Evolutionary conservation across 2,797 vertebrate species (phyloP).

Genomic region (Pipistrellus kuhlii): DNA sequence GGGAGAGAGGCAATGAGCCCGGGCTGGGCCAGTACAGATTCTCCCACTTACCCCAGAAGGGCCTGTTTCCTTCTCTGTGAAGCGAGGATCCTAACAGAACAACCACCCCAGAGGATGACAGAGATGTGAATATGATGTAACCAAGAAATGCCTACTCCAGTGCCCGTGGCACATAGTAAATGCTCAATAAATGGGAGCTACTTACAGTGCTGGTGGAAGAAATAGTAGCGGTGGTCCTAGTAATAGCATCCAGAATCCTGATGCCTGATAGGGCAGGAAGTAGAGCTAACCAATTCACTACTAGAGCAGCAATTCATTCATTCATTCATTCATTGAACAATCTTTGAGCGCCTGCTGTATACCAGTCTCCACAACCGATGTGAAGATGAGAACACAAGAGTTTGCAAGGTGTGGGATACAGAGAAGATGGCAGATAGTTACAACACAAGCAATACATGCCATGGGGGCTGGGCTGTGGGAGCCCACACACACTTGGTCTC

Average conservation of each 20-base stretch:
- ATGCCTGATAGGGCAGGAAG: neutral
- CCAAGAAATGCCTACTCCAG: neutral
- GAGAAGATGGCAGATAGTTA: rapidly evolving
- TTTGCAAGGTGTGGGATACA: rapidly evolving
- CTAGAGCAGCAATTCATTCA: neutral
- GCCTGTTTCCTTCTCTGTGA: neutral
- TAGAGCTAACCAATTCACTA: neutral
- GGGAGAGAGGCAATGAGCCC: neutral
- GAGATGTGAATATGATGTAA: neutral
- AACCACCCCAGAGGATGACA: neutral
- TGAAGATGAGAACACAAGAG: neutral
- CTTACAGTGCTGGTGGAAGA: neutral
- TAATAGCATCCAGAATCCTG: neutral
- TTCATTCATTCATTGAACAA: neutral
- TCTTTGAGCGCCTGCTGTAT: neutral
- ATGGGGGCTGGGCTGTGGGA: neutral
- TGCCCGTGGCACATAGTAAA: neutral
- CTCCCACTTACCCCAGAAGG: neutral
- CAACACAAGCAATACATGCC: rapidly evolving
- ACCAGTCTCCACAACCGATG: neutral
- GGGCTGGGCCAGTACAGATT: neutral
- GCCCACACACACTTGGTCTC: neutral
- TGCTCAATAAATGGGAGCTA: neutral
- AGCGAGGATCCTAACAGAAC: neutral
- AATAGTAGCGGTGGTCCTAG: neutral